These are phyloP conservation scores for Philereme transversata DNA, from an alignment of 2,888 invertebrate species.

Conservation along the genomic window DNA sequence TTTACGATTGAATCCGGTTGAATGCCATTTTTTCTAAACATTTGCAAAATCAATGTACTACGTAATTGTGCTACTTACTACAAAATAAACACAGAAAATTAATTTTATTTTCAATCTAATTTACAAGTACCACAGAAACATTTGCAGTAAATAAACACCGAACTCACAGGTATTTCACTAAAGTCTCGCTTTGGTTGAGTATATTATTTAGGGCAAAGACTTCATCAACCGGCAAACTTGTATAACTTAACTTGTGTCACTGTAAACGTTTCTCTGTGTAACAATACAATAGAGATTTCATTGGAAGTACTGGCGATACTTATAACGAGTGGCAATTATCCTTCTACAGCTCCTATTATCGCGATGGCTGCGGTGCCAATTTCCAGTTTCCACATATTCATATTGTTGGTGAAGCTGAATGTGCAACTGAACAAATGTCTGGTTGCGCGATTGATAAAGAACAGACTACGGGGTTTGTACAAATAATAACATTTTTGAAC, in stretches of 20 bases:
- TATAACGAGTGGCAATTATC: constrained; percentile 43
- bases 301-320: constrained; percentile 29
- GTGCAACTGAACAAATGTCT: not conserved
- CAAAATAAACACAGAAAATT: too few species aligned
- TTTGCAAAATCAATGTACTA: too few species aligned
- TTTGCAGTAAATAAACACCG: too few species aligned
- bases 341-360: constrained; percentile 36
- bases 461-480: too few species aligned
- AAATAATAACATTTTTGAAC: too few species aligned
- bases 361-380: constrained; percentile 22
- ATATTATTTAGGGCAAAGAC: constrained; percentile 4
- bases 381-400: constrained; percentile 25
- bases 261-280: constrained; percentile 20
- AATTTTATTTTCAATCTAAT: too few species aligned
- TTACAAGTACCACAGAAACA: too few species aligned
- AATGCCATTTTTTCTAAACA: too few species aligned
- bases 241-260: constrained; percentile 7
- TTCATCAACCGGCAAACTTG: not conserved
- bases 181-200: not conserved
- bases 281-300: constrained; percentile 35
- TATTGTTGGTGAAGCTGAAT: constrained; percentile 20
- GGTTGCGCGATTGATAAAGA: too few species aligned
- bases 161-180: too few species aligned
- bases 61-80: too few species aligned
- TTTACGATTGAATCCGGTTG: too few species aligned